Evolutionary conservation across 2,113 vertebrate genomes (phyloP).

Genomic region (Collichthys lucidus): DNA sequence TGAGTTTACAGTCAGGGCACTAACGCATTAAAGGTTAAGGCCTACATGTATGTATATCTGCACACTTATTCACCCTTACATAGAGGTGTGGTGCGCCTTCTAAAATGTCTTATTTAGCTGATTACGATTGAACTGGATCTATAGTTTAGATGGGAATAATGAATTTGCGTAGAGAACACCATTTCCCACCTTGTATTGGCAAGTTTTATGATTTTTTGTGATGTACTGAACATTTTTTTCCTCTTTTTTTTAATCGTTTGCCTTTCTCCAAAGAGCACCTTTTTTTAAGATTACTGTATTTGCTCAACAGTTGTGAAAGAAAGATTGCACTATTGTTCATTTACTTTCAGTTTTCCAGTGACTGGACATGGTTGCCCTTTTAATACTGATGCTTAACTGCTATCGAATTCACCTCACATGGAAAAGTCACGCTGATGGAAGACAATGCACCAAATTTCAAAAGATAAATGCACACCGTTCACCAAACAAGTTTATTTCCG

Average conservation of each 20-base stretch:
- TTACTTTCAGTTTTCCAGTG: conserved; percentile 7
- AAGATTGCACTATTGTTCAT: conserved; percentile 36
- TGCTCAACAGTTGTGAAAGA: conserved; percentile 57
- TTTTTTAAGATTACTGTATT: conserved; percentile 43
- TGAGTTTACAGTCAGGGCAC: conserved; percentile 32
- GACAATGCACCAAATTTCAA: neutral
- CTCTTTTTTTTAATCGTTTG: conserved; percentile 43
- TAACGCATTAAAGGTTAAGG: conserved; percentile 18
- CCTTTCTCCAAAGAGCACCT: conserved; percentile 58
- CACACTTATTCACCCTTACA: conserved; percentile 40
- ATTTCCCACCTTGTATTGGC: neutral
- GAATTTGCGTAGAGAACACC: neutral
- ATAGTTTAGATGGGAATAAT: conserved; percentile 1
- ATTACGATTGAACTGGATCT: neutral
- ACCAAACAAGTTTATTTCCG: conserved; percentile 19
- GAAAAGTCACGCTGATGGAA: conserved; percentile 32
- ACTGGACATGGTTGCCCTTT: conserved; percentile 30
- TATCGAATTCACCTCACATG: conserved; percentile 20
- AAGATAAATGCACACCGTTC: conserved; percentile 8
- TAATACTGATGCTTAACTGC: conserved; percentile 5
- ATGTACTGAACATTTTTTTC: neutral
- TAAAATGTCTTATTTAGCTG: conserved; percentile 16
- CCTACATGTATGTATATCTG: conserved; percentile 23
- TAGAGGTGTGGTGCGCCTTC: conserved; percentile 38
- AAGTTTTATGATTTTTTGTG: conserved; percentile 5